Evolutionary conservation across 2,888 invertebrate genomes (phyloP).

Genomic region (Phaonia tiefii): DNA sequence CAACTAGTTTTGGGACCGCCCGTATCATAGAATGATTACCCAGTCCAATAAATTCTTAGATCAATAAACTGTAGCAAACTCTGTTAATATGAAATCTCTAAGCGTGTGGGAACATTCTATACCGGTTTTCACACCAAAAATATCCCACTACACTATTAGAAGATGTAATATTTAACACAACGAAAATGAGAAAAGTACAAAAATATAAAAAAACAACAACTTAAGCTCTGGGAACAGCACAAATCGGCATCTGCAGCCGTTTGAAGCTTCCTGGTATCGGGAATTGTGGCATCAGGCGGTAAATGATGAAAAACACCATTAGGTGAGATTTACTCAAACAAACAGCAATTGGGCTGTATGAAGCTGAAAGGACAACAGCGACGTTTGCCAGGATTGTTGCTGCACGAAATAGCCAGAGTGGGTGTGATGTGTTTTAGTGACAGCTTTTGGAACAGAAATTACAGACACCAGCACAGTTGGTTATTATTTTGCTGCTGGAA

Average conservation of each 20-base stretch:
- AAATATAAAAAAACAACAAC: constrained; percentile 35
- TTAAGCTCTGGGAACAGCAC: constrained; percentile 54
- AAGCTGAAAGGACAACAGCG: constrained; percentile 61
- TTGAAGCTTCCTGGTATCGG: constrained; percentile 48
- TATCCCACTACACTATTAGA: background rate
- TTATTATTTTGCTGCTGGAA: too few species aligned
- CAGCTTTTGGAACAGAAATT: constrained; percentile 57
- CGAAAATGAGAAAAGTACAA: constrained; percentile 15
- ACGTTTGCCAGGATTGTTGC: background rate
- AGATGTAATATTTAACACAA: background rate
- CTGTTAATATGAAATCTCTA: too few species aligned
- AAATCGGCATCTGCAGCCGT: constrained; percentile 39
- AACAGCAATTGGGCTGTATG: constrained; percentile 77
- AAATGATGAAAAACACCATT: constrained; percentile 79
- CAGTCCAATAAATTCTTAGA: too few species aligned
- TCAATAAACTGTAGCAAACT: too few species aligned
- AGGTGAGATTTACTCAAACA: constrained; percentile 79
- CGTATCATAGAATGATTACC: too few species aligned
- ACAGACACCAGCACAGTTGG: background rate
- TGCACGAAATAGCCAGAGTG: too few species aligned
- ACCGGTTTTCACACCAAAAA: too few species aligned
- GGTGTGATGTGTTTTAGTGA: constrained; percentile 68
- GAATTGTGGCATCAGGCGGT: constrained; percentile 76
- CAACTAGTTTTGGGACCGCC: too few species aligned
- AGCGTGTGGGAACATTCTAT: too few species aligned